Base-by-base conservation (phyloP, 2,113 vertebrate species). In the Maccullochella peelii region DNA sequence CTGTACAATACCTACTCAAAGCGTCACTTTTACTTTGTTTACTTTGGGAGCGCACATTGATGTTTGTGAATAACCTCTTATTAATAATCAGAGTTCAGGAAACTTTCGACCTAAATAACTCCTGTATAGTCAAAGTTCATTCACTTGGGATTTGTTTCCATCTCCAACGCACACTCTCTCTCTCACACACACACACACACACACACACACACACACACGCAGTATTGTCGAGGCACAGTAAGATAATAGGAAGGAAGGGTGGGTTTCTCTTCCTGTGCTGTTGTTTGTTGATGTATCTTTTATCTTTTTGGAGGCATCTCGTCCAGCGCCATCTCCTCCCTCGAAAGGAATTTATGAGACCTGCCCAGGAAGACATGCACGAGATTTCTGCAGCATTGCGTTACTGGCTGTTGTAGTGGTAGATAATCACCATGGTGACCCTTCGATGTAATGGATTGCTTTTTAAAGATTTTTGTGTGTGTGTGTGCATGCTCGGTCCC, bases 161-260 rank as follows among this genome's bases (percentile, higher is more conserved):
- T 82, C 33, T 76, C 6, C 15, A 65, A 20, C 49, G 18, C 47
- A 1, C 44, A 4, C 12, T 42, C 55, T 44, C 30, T 33, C 30
- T 33, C 30, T 33, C 30, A 33, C 25, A 33, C 76, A 68, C 21
- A 50, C 54, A 62, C n/a, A 47, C 68, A 38, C 73, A 78, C 52
- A 50, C 57, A 23, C 44, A 55, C n/a, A 21, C 65, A 44, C 36
- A 52, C 50, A 59, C 27, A 14, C 42, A 49, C 36, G 61, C n/a
- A n/a, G 20, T 36, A 57, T 72, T 88, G 81, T 85, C 0, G 49
- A 55, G 57, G 59, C 52, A 10, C 54, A 78, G 73, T 71, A 67
- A 91, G 93, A 95, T 93, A 93, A 92, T 90, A 92, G 93, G 94
- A 94, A 94, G 94, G 92, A 94, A 93, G 93, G 94, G 94, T 80